These are phyloP conservation scores for Ectemnius continuus DNA, from an alignment of 2,888 invertebrate species.

Conservation along the genomic window DNA sequence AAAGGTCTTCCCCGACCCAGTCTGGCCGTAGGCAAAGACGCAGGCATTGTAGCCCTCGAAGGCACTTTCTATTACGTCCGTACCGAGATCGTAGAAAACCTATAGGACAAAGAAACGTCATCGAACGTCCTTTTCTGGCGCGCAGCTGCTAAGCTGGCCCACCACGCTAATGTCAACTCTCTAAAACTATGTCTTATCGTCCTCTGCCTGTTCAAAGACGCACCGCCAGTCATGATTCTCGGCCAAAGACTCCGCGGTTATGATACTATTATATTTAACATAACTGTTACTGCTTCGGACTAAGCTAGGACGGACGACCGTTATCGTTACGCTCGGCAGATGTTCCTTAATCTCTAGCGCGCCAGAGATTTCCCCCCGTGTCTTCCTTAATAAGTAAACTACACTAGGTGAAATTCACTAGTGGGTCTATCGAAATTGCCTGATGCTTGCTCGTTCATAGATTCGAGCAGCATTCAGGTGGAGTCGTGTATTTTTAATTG, in stretches of 20 bases:
- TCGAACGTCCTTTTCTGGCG: slow-evolving; percentile 3
- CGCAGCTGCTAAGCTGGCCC: background rate
- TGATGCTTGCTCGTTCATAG: background rate
- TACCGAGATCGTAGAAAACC: slow-evolving; percentile 87
- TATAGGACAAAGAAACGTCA: slow-evolving; percentile 53
- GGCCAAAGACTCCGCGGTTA: slow-evolving; percentile 16
- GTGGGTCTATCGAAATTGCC: background rate
- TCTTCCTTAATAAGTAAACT: background rate
- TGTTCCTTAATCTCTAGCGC: background rate
- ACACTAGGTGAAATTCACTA: too few species aligned
- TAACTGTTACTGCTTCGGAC: slow-evolving; percentile 1
- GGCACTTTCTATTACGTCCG: slow-evolving; percentile 89
- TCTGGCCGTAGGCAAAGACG: slow-evolving; percentile 95
- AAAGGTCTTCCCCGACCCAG: slow-evolving; percentile 94
- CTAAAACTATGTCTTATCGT: slow-evolving; percentile 38
- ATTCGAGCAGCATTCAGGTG: background rate
- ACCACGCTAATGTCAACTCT: slow-evolving; percentile 29
- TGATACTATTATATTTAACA: slow-evolving; percentile 4
- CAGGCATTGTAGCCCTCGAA: slow-evolving; percentile 93
- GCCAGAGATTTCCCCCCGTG: background rate
- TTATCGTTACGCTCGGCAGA: slow-evolving; percentile 7
- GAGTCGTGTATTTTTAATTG: slow-evolving; percentile 17
- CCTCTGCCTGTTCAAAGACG: background rate
- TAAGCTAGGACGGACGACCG: background rate
- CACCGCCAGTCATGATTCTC: background rate